phyloP scores from a whole-genome alignment of 2,797 vertebrate species.

The Gymnopithys bicolor region DNA sequence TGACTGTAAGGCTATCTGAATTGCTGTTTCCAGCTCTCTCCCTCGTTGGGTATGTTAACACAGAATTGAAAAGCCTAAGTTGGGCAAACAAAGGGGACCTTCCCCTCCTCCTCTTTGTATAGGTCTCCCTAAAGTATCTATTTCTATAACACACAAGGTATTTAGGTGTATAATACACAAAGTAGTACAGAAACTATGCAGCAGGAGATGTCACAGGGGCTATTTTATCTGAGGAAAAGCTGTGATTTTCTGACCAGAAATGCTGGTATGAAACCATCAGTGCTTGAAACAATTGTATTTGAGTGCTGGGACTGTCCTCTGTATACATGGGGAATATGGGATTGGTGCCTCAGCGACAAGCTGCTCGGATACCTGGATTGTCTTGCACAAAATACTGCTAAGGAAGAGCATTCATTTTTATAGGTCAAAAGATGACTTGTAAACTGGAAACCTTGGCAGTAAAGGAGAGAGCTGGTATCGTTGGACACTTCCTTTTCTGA shows the following conservation, averaged over 20 bases:
- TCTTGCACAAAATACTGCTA: neutral
- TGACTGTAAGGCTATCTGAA: neutral
- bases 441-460: neutral
- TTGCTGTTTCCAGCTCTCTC: neutral
- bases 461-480: neutral
- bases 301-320: neutral
- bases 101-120: accelerated
- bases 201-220: neutral
- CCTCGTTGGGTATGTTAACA: neutral
- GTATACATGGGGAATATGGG: accelerated
- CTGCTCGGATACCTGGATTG: accelerated
- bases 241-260: neutral
- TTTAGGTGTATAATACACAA: neutral
- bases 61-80: neutral
- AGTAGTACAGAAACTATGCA: neutral
- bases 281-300: neutral
- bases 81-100: neutral
- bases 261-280: neutral
- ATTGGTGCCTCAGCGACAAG: neutral
- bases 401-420: neutral
- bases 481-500: neutral
- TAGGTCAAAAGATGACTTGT: neutral
- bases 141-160: neutral
- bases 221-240: neutral
- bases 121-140: neutral